Base-by-base conservation (phyloP, 37 sponge, comb jelly and placozoan species). In the Haliclona indistincta region DNA sequence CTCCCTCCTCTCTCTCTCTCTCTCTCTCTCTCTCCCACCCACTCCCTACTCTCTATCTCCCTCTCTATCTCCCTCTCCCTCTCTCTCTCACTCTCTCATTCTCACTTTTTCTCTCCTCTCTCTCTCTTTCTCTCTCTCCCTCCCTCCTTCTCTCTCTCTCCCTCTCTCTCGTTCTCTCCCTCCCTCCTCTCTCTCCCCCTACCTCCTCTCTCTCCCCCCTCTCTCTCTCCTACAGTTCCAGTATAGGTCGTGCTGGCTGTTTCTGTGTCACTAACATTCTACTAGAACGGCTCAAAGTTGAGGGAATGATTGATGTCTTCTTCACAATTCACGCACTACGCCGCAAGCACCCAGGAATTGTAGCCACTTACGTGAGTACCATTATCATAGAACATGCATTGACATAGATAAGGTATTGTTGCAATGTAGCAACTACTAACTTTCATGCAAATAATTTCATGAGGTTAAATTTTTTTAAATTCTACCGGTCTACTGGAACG, bases 201-300 rank as follows among this genome's bases (percentile, higher is more conserved):
- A n/a, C n/a, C n/a, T n/a, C n/a, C n/a, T n/a, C n/a, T n/a, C n/a
- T n/a, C n/a, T 17, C 23, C 56, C 5, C 28, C 56, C 56, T 4
- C 4, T 67, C 11, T n/a, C 8, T 5, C 5, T 41, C 1, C n/a
- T 76, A 39, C 55, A 93, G 94, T 23, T 68, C 79, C 7, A 81
- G 84, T 34, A 72, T 81, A 28, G 94, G 94, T 52, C 78, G 94
- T 22, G 52, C 91, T 32, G 94, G 87, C 10, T 76, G 76, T 26
- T 93, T 90, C 55, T 63, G 67, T 68, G 78, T 78, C 26, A 36
- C 90, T 23, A 75, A 83, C 60, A 68, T 77, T 20, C 67, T 73
- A 22, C 64, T 89, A 63, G 91, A 93, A 76, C 86, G 82, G 65
- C 75, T 89, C 36, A 89, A 90, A 51, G 86, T 79, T 32, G 94